These are phyloP conservation scores for Coregonus sp. DNA, from an alignment of 2,797 vertebrate genomes.

Conservation along the genomic window DNA sequence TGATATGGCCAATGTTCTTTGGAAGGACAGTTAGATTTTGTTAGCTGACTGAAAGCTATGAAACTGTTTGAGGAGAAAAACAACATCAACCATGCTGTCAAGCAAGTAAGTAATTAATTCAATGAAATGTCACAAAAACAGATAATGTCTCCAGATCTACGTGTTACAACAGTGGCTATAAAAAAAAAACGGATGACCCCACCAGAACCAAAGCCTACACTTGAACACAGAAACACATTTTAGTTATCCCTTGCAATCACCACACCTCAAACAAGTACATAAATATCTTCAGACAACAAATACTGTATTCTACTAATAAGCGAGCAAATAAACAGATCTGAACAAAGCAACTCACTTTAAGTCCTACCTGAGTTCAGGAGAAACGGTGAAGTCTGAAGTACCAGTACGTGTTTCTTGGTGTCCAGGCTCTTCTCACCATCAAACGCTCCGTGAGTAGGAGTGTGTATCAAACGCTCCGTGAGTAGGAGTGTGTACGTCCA, in stretches of 20 bases:
- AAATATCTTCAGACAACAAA: not conserved
- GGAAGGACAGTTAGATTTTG: not conserved
- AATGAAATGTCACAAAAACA: too few species aligned
- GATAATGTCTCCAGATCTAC: not conserved
- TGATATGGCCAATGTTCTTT: not conserved
- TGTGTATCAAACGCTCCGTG: conserved; percentile 29
- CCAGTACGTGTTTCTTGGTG: conserved; percentile 21
- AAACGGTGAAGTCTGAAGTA: conserved; percentile 37
- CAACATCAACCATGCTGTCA: not conserved
- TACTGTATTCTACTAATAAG: not conserved
- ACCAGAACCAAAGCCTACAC: not conserved
- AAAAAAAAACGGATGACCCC: not conserved
- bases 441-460: conserved; percentile 29
- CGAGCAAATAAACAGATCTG: not conserved
- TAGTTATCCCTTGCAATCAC: not conserved
- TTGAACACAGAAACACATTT: not conserved
- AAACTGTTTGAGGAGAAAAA: not conserved
- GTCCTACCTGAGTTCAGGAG: conserved; percentile 62
- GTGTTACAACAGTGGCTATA: not conserved
- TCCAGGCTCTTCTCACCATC: conserved; percentile 41
- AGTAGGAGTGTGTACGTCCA: conserved; percentile 22
- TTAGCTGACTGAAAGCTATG: not conserved
- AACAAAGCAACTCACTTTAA: not conserved
- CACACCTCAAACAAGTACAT: not conserved
- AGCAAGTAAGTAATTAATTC: not conserved